phyloP scores from a whole-genome alignment of 2,113 vertebrate species.

The Sturnira hondurensis region DNA sequence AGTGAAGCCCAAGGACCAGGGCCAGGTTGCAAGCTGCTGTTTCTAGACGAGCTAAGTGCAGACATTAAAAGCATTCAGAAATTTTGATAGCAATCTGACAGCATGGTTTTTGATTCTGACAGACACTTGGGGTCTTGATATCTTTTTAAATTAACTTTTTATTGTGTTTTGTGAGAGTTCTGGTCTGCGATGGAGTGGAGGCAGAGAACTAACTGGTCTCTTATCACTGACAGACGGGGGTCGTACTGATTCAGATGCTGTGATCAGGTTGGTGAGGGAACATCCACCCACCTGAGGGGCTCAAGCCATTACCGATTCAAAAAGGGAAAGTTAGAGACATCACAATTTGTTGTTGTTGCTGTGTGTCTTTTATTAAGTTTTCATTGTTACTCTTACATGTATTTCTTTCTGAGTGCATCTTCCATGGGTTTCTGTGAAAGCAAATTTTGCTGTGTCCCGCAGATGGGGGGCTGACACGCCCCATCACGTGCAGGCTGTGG shows the following conservation, averaged over 20 bases:
- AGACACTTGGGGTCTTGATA: not conserved
- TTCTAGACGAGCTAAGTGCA: not conserved
- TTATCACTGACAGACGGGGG: not conserved
- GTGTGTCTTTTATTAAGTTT: not conserved
- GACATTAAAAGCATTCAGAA: not conserved
- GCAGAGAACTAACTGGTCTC: not conserved
- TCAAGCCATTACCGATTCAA: not conserved
- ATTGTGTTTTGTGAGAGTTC: not conserved
- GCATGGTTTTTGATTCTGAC: not conserved
- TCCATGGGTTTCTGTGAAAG: not conserved
- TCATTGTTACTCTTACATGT: not conserved
- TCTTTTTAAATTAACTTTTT: not conserved
- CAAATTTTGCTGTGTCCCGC: not conserved
- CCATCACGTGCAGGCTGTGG: not conserved
- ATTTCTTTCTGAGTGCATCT: not conserved
- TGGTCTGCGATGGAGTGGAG: not conserved
- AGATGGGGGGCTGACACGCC: not conserved
- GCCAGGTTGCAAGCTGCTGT: not conserved
- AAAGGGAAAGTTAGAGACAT: not conserved
- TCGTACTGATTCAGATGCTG: not conserved
- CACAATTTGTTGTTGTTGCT: not conserved
- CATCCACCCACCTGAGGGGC: not conserved
- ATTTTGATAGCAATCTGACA: not conserved
- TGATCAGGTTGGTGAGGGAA: not conserved
- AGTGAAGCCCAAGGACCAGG: not conserved